A percentile compares a stretch with the other conserved stretches of the same genome.
Conservation (phyloP, 2,797 vertebrate species). For the Pristis pectinata region DNA sequence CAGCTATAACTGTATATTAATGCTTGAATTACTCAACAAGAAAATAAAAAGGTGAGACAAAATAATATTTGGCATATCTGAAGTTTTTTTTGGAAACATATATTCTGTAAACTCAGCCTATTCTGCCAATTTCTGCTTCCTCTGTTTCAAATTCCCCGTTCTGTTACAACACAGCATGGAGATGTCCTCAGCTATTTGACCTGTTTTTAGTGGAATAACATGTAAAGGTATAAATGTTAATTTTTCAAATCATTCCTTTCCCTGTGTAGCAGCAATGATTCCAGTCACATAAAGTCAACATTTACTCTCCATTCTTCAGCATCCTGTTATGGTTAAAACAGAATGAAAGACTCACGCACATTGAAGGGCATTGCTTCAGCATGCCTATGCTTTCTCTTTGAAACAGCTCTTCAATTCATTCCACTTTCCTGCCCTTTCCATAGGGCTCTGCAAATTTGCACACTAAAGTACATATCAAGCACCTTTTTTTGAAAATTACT, state of each 20-base stretch:
- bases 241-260: background rate
- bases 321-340: background rate
- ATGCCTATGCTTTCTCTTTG: background rate
- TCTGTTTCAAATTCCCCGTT: background rate
- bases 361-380: background rate
- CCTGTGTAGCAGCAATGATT: background rate
- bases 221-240: background rate
- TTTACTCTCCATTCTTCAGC: background rate
- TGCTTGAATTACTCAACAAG: background rate
- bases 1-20: background rate
- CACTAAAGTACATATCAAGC: background rate
- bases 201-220: background rate
- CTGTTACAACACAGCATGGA: background rate
- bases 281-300: background rate
- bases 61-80: background rate
- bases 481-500: background rate
- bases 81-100: background rate
- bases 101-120: background rate
- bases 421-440: background rate
- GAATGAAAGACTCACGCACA: background rate
- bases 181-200: background rate
- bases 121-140: background rate
- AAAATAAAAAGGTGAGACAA: background rate
- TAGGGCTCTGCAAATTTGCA: background rate
- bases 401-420: background rate